These are phyloP conservation scores for Pipistrellus pygmaeus DNA, from an alignment of 2,797 vertebrate genomes.

Conservation along the genomic window DNA sequence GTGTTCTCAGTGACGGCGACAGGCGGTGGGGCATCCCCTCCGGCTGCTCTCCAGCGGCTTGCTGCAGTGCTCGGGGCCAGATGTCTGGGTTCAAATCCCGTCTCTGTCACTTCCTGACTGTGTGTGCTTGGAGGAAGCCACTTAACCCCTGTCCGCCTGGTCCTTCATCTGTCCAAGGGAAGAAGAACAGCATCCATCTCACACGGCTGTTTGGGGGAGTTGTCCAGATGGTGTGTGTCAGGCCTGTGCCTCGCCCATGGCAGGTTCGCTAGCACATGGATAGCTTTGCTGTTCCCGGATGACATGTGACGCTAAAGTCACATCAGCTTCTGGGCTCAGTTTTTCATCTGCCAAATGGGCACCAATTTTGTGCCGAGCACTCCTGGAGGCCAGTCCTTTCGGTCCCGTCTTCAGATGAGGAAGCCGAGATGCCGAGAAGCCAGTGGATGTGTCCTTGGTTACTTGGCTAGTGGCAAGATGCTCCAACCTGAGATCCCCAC, in stretches of 20 bases:
- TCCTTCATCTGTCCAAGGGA: background rate
- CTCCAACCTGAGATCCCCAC: background rate
- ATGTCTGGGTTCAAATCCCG: background rate
- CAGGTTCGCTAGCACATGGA: accelerated
- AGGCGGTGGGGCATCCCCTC: background rate
- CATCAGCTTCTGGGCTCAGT: background rate
- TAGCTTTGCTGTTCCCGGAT: background rate
- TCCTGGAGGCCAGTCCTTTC: background rate
- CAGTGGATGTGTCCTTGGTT: accelerated
- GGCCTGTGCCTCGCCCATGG: accelerated
- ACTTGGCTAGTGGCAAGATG: background rate
- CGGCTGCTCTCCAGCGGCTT: background rate
- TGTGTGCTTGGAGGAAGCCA: background rate
- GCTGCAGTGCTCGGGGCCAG: background rate
- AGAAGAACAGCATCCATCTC: accelerated
- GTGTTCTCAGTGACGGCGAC: background rate
- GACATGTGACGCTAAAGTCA: background rate
- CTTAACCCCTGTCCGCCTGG: background rate
- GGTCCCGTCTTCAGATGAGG: background rate
- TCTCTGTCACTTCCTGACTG: background rate
- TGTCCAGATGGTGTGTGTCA: background rate
- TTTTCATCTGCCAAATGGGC: background rate
- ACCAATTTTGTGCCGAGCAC: background rate
- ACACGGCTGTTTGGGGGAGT: background rate
- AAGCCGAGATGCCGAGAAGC: background rate